phyloP scores from a whole-genome alignment of 2,113 vertebrate species.

The Labeo catla region DNA sequence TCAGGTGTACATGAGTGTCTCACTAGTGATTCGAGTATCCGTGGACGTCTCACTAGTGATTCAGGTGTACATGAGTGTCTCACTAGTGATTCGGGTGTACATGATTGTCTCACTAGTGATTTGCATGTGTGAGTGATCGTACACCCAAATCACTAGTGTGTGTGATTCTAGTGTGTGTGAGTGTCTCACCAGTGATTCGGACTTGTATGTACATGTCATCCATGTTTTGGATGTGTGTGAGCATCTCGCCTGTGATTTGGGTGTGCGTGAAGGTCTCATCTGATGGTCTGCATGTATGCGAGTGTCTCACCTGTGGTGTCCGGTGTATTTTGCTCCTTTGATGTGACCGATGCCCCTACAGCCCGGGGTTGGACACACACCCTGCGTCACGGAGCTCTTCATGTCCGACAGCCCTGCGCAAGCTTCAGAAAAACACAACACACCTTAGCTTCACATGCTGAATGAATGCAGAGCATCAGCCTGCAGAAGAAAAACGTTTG shows the following conservation, averaged over 20 bases:
- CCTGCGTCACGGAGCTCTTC: constrained; percentile 69
- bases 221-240: background rate
- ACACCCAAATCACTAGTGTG: no score
- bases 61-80: no score
- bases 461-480: background rate
- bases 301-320: constrained; percentile 74
- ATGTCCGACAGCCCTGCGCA: constrained; percentile 64
- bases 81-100: no score
- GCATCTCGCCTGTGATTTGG: background rate
- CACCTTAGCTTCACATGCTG: constrained; percentile 47
- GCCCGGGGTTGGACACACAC: constrained; percentile 77
- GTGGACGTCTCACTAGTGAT: no score
- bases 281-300: background rate
- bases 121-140: no score
- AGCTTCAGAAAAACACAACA: constrained; percentile 35
- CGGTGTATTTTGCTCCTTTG: constrained; percentile 78
- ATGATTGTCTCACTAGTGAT: no score
- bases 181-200: background rate
- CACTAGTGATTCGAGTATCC: constrained; percentile 63
- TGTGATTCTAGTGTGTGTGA: background rate
- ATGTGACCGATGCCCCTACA: constrained; percentile 80
- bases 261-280: no score
- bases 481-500: background rate
- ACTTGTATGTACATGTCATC: no score
- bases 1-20: background rate